Evolutionary conservation across 2,113 vertebrate species (phyloP), one percentile per base, ranked within the genome.

Genomic region (Tangachromis dhanisi): DNA sequence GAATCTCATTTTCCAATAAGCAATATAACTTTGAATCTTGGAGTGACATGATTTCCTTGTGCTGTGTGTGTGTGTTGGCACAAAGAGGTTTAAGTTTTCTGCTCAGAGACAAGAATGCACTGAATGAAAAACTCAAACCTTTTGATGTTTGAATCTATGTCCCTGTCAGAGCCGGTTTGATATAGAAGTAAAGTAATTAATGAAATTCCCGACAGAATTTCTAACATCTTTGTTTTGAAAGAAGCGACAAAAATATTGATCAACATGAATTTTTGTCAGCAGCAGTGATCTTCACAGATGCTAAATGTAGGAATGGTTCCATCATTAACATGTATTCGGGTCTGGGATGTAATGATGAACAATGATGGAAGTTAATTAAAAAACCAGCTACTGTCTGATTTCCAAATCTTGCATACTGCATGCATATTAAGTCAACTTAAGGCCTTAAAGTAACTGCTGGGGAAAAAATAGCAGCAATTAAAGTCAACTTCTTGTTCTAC

Each of bases 401-500:
- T 19, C 42, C 24, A 38, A 83, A 57, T 17, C 68, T 10, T 47
- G 17, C 21, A 45, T 59, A 29, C 6, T 81, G 35, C 80, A 4
- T 66, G 45, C 24, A 61, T 49, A 61, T 81, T 49, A 51, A 61
- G 31, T 85, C 11, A 78, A 84, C 33, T 78, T 47, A 55, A 89
- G 49, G 38, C 80, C 57, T 83, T 29, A 76, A 47, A 55, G 31
- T 73, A 76, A 45, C 31, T 51, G 78, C 40, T 11, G 31, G 10
- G 21, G 51, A 0, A 45, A 7, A 66, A 26, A 51, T 49, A 80
- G 19, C 29, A 80, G 81, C 86, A 85, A 87, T 87, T 90, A 80
- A 88, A 90, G 31, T 24, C 7, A 8, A 81, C 80, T 81, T 81
- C 31, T 76, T 71, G 66, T 91, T 91, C 82, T 82, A 79, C 82